A percentile compares a stretch with the other conserved stretches of the same genome.
phyloP scores from a whole-genome alignment of 2,888 invertebrate genomes.

The Orchestes rusci region DNA sequence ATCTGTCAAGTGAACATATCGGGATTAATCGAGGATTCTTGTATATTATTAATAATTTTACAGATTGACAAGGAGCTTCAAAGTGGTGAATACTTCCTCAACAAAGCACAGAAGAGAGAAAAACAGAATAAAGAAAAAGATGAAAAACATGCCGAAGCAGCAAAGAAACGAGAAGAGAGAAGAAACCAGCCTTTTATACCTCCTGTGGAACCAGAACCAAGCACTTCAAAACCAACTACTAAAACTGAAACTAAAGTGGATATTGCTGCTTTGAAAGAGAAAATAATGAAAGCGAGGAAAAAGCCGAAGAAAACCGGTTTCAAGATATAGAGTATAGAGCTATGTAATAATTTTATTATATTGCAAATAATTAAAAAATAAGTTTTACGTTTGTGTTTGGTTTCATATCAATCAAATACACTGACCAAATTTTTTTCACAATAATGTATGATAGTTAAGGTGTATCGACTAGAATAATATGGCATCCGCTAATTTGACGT shows the following conservation, averaged over 20 bases:
- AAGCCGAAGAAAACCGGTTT: slow-evolving; percentile 14
- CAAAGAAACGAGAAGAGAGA: slow-evolving; percentile 66
- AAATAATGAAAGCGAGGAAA: slow-evolving; percentile 62
- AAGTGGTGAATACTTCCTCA: slow-evolving; percentile 95
- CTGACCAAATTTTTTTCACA: no score
- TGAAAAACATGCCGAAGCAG: slow-evolving; percentile 68
- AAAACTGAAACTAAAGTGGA: slow-evolving; percentile 50
- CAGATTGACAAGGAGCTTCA: slow-evolving; percentile 81
- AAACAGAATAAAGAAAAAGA: slow-evolving; percentile 67
- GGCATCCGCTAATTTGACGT: no score
- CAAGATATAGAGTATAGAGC: slow-evolving; percentile 18
- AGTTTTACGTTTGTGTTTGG: no score
- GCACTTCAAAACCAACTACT: slow-evolving; percentile 30
- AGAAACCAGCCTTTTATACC: slow-evolving; percentile 77
- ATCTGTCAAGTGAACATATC: no score
- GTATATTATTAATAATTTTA: slow-evolving; percentile 20
- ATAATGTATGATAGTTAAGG: no score
- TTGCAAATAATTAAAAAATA: no score
- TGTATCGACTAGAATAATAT: no score
- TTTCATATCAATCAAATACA: no score
- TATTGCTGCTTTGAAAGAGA: slow-evolving; percentile 65
- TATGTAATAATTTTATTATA: no score
- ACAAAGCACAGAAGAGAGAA: slow-evolving; percentile 68
- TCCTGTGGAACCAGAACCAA: slow-evolving; percentile 52
- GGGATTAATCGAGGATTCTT: background rate